Evolutionary conservation across 2,888 invertebrate genomes (phyloP), one percentile per base, ranked within the genome.

Genomic region (Acrobasis suavella): DNA sequence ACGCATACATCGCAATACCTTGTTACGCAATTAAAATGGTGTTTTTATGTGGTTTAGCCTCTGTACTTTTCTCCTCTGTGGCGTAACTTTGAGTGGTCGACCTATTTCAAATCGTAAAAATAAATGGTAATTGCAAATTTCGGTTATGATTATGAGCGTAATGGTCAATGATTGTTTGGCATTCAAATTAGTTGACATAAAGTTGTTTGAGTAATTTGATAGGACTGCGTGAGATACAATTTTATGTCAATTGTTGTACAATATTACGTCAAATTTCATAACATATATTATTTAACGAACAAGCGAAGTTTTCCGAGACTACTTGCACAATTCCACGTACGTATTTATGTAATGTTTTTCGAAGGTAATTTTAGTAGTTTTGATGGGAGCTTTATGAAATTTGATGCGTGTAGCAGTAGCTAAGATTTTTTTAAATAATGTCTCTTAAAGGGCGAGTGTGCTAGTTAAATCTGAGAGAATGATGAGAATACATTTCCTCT

Each of bases 31-130:
- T 46, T 14, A 6, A 2, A 5, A n/a, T 46, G n/a, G 46, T 5
- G 12, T 0, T 46, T 14, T 1, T n/a, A 10, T 46, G n/a, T 7
- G 1, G 46, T n/a, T n/a, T 46, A 14, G n/a, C n/a, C 46, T 46
- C 46, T 46, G 5, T 14, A 46, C 46, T 1, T 46, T 7, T n/a
- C 46, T 7, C 2, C 14, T 46, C 46, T 46, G 3, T 14, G 14
- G 14, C n/a, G 46, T 56, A 32, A 60, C 63, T 64, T 49, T 64
- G 55, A 46, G 56, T 16, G 56, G 56, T 17, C 56, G 56, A 12
- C 39, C 55, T 55, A 38, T 55, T 55, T 56, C 22, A 42, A 56
- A 56, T 56, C 56, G 42, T 56, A 56, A 56, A 56, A 56, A 56
- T 42, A 42, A 56, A 56, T 56, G 56, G 42, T 56, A 56, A 56